Evolutionary conservation across 2,113 vertebrate species (phyloP).

Genomic region (Pseudorectes ferrugineus): DNA sequence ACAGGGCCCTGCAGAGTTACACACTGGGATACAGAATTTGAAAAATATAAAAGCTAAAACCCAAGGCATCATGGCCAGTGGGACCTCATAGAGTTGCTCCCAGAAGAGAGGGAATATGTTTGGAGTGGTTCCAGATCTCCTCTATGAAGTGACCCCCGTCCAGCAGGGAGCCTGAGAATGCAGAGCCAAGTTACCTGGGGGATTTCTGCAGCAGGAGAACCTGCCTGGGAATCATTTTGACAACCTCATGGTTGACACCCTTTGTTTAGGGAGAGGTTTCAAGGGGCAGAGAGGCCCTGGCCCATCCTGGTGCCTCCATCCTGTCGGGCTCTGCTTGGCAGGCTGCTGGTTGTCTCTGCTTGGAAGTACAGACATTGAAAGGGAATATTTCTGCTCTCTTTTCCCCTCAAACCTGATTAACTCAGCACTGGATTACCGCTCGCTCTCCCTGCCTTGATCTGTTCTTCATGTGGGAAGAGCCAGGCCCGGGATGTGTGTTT

Average conservation of each 20-base stretch:
- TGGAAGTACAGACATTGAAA: background rate
- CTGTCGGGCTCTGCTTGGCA: background rate
- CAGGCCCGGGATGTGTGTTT: background rate
- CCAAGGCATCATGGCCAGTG: too few relatives aligned
- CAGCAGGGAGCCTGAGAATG: background rate
- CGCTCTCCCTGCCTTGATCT: background rate
- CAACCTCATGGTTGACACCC: rapidly evolving
- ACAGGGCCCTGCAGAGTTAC: too few relatives aligned
- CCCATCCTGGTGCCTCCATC: background rate
- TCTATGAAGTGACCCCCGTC: rapidly evolving
- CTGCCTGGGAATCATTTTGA: background rate
- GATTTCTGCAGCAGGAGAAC: background rate
- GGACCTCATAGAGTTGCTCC: rapidly evolving
- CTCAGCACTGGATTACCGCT: background rate
- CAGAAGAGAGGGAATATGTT: background rate
- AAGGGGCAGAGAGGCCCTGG: background rate
- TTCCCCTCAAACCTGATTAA: background rate
- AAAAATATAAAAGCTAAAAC: too few relatives aligned
- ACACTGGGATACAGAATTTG: too few relatives aligned
- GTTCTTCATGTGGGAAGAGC: background rate
- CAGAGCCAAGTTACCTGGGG: background rate
- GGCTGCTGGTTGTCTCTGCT: background rate
- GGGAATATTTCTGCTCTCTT: background rate
- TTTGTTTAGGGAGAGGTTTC: background rate
- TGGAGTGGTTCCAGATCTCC: background rate